Evolutionary conservation across 2,797 vertebrate species (phyloP), one percentile per base, ranked within the genome.

Genomic region (Microcaecilia unicolor): DNA sequence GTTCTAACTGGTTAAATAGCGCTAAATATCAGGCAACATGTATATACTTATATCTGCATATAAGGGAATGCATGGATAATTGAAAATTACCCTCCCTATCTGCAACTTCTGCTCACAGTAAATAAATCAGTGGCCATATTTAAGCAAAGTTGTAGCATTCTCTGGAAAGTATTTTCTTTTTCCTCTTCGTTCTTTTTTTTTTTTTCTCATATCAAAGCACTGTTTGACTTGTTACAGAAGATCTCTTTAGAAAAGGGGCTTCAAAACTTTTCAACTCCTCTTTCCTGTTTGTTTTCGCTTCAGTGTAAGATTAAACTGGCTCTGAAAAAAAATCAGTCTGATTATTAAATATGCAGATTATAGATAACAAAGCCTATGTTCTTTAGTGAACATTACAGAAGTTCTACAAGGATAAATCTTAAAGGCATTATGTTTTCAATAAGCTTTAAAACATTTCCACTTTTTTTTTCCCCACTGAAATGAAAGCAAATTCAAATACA

Each of bases 161-260:
- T 72, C 58, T 28, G 15, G 46, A 59, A 51, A 67, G 51, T 63
- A 36, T 69, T 66, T 58, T 71, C 73, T n/a, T n/a, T n/a, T n/a
- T n/a, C n/a, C n/a, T n/a, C n/a, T n/a, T n/a, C n/a, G n/a, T n/a
- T n/a, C n/a, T n/a, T 74, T 55, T 64, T 66, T 20, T 44, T 61
- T 70, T 55, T 53, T 48, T 44, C 35, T 26, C 18, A 24, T 32
- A 60, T 54, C 36, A 34, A 32, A 19, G 41, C 29, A 27, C 13
- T n/a, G 46, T 51, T 68, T n/a, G 50, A 64, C 55, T 68, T 70
- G 37, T 1, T 59, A 48, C 26, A 34, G 15, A 56, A 59, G 51
- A 37, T 22, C 31, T 5, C 3, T 44, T 15, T 44, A n/a, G n/a
- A 53, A 54, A 48, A 46, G 37, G 49, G 24, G 26, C 11, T 4